A percentile compares a stretch with the other conserved stretches of the same genome.
Conservation (phyloP, 2,888 invertebrate species). For the Gryllus longicercus region DNA sequence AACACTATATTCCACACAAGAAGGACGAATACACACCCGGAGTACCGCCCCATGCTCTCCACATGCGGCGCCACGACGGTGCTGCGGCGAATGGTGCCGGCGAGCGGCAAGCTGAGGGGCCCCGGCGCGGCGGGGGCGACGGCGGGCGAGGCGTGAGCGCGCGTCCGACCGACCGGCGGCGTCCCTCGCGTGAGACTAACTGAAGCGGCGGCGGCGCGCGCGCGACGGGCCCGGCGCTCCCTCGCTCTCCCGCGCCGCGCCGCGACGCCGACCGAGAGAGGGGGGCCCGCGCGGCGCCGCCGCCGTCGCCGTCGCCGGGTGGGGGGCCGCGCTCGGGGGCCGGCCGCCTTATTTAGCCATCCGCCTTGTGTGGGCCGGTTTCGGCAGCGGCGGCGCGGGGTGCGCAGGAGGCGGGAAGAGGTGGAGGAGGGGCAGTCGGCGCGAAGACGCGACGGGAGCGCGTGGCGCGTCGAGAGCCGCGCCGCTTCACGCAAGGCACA, state of each 20-base stretch:
- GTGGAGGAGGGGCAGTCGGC: constrained; percentile 18
- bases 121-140: not conserved
- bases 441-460: constrained; percentile 26
- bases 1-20: not conserved
- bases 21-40: not conserved
- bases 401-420: too few species aligned
- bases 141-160: not conserved
- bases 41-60: constrained; percentile 22
- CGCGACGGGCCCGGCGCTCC: not conserved
- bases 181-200: not conserved
- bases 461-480: constrained; percentile 41
- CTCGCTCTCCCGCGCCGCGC: not conserved
- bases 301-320: constrained; percentile 18
- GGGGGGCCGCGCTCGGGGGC: constrained; percentile 24
- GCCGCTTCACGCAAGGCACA: too few species aligned
- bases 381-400: not conserved
- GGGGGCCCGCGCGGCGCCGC: not conserved
- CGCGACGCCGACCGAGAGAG: not conserved
- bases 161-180: not conserved
- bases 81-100: constrained; percentile 21
- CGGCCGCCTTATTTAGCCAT: constrained; percentile 35
- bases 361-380: constrained; percentile 29
- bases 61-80: not conserved
- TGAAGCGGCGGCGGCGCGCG: not conserved
- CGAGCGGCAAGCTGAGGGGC: not conserved